Conservation (phyloP, 1,140 invertebrate genomes). For the Bombus vancouverensis region DNA sequence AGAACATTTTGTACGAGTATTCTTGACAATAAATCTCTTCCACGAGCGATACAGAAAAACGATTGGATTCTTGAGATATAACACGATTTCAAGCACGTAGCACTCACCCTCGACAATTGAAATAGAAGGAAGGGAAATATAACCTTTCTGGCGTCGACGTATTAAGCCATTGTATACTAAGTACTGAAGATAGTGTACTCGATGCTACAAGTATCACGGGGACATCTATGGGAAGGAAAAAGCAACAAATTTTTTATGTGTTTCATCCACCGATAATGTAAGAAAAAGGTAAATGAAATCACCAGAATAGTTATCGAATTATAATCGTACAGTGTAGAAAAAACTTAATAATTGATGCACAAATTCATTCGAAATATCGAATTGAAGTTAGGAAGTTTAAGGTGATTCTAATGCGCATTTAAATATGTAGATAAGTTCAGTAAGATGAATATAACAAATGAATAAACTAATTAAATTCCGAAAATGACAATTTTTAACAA, state of each 20-base stretch:
- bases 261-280: not conserved
- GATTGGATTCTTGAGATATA: slow-evolving; percentile 48
- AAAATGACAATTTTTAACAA: not conserved
- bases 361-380: not conserved
- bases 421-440: too few species aligned
- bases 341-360: not conserved
- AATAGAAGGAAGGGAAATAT: slow-evolving; percentile 48
- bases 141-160: not conserved
- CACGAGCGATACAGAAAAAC: not conserved
- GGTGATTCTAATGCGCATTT: not conserved
- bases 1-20: not conserved
- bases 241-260: not conserved
- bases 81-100: slow-evolving; percentile 11
- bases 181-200: not conserved
- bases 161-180: not conserved
- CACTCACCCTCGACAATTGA: slow-evolving; percentile 49
- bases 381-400: not conserved
- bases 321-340: not conserved
- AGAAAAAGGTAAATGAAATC: not conserved
- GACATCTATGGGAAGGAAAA: not conserved
- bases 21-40: not conserved
- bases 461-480: not conserved
- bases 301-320: not conserved
- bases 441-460: not conserved
- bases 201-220: not conserved